A percentile compares a stretch with the other conserved stretches of the same genome.
These are phyloP conservation scores for Hemaris fuciformis DNA, from an alignment of 2,888 invertebrate genomes.

Conservation along the genomic window DNA sequence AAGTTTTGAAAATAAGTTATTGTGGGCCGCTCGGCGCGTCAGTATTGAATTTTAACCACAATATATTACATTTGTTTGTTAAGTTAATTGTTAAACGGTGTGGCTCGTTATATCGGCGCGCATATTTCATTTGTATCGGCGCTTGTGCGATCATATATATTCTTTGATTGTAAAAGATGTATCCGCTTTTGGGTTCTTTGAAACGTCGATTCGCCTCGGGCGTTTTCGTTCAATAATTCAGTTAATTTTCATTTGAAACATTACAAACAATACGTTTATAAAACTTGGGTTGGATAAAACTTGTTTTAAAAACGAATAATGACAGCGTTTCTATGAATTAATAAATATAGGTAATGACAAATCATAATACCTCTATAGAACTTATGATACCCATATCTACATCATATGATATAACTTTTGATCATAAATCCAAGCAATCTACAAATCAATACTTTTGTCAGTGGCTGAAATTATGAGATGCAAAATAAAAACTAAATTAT, in stretches of 20 bases:
- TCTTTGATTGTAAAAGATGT: slow-evolving; percentile 76
- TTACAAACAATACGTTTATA: slow-evolving; percentile 19
- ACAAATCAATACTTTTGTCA: too few relatives aligned
- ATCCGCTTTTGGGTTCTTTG: slow-evolving; percentile 50
- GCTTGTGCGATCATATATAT: slow-evolving; percentile 58
- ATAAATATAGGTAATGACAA: neutral
- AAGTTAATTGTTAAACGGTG: slow-evolving; percentile 81
- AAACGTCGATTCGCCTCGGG: slow-evolving; percentile 39
- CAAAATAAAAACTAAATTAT: too few relatives aligned
- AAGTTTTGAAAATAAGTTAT: slow-evolving; percentile 46
- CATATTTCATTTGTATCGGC: slow-evolving; percentile 69
- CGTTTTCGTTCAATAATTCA: slow-evolving; percentile 39
- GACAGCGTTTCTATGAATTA: neutral
- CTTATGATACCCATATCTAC: too few relatives aligned
- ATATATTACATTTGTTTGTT: slow-evolving; percentile 82
- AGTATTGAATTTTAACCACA: slow-evolving; percentile 77
- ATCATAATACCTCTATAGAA: neutral
- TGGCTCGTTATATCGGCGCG: slow-evolving; percentile 71
- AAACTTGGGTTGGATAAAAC: neutral
- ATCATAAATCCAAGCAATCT: too few relatives aligned
- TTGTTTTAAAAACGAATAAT: too few relatives aligned
- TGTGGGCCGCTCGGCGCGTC: slow-evolving; percentile 49
- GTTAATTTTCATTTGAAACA: slow-evolving; percentile 43
- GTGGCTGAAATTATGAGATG: too few relatives aligned
- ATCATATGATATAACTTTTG: too few relatives aligned